These are phyloP conservation scores for Tachina grossa DNA, from an alignment of 2,888 invertebrate genomes.

Conservation along the genomic window DNA sequence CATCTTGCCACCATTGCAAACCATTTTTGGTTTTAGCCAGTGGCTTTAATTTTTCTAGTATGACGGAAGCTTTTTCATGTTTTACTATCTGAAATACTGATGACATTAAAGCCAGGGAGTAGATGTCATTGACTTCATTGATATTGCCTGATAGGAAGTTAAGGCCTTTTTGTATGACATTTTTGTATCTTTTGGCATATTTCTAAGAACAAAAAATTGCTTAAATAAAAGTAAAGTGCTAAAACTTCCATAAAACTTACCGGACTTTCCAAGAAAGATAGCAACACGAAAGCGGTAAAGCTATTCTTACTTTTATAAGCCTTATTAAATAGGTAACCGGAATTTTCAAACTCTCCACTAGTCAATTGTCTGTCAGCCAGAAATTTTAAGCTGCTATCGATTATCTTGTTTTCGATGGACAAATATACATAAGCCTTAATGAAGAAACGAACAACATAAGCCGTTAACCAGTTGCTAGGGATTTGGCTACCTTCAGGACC, in stretches of 20 bases:
- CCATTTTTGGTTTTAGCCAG: constrained; percentile 83
- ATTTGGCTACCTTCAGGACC: constrained; percentile 84
- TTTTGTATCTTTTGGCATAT: constrained; percentile 82
- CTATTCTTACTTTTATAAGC: constrained; percentile 87
- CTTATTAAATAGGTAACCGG: constrained; percentile 85
- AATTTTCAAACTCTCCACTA: constrained; percentile 91
- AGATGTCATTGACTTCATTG: constrained; percentile 86
- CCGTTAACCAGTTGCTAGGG: constrained; percentile 90
- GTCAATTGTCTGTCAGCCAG: constrained; percentile 86
- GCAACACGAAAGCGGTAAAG: constrained; percentile 89
- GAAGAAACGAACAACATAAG: constrained; percentile 90
- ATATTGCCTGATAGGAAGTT: constrained; percentile 88
- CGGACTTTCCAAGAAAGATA: constrained; percentile 87
- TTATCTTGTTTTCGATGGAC: constrained; percentile 86
- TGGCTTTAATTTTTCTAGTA: constrained; percentile 83
- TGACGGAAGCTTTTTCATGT: constrained; percentile 84
- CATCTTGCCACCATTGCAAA: constrained; percentile 89
- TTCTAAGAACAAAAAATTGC: constrained; percentile 23
- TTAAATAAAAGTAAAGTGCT: not conserved
- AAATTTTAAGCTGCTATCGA: constrained; percentile 88
- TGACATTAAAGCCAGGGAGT: constrained; percentile 89
- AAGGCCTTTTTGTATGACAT: constrained; percentile 88
- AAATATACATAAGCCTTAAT: constrained; percentile 87
- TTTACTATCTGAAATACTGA: constrained; percentile 89
- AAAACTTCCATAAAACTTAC: not conserved